Percentiles rank a stretch among this genome's conserved stretches.
These are phyloP conservation scores for Proteles cristata DNA, from an alignment of 2,113 vertebrate species.

Conservation along the genomic window DNA sequence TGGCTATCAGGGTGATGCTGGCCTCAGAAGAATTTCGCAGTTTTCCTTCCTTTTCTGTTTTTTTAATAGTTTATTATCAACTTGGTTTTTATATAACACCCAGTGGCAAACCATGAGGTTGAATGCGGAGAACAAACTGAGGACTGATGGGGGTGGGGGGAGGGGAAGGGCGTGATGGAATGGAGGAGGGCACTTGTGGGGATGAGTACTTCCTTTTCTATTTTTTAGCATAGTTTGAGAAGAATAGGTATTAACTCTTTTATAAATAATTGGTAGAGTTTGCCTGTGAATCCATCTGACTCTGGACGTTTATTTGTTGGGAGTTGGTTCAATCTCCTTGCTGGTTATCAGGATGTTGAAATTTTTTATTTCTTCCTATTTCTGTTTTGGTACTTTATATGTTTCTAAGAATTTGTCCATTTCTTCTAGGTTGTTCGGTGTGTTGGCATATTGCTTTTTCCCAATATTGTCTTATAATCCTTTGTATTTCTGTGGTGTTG, in stretches of 20 bases:
- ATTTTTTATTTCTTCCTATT: not conserved
- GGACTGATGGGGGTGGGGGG: too few relatives aligned
- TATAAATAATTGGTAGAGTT: not conserved
- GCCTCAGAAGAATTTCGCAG: not conserved
- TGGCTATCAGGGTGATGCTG: not conserved
- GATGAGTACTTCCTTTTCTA: not conserved
- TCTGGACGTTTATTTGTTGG: not conserved
- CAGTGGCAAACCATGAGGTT: too few relatives aligned
- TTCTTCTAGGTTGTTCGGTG: not conserved
- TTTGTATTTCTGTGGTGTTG: not conserved
- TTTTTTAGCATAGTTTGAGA: not conserved
- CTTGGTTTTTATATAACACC: too few relatives aligned
- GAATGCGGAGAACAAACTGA: too few relatives aligned
- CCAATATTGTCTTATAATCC: not conserved
- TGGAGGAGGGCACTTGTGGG: too few relatives aligned
- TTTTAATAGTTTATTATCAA: not conserved
- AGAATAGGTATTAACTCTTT: not conserved
- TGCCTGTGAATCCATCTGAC: not conserved
- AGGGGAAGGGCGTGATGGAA: too few relatives aligned
- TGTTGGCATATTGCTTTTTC: not conserved
- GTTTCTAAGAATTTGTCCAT: not conserved
- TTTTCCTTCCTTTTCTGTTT: not conserved
- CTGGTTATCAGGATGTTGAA: not conserved
- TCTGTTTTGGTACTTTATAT: not conserved
- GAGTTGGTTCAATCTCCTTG: not conserved